Evolutionary conservation across 2,797 vertebrate species (phyloP), one percentile per base, ranked within the genome.

Genomic region (Amblyopsis hoosieri): DNA sequence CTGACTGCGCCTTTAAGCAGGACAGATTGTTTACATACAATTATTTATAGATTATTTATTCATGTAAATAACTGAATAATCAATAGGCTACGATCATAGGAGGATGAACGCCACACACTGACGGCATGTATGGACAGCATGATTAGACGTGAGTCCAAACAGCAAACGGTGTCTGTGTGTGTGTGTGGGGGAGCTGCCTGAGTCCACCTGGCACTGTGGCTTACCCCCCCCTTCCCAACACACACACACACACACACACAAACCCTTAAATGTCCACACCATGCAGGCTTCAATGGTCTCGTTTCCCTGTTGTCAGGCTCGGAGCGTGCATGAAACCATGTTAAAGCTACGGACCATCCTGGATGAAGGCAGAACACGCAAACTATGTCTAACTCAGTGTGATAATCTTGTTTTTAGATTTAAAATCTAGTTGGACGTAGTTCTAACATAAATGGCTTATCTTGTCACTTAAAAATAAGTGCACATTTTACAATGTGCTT

Each of bases 191-290:
- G 23, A 23, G 69, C 60, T 57, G 69, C 33, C 17, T 60, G 73
- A 53, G 59, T 23, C 42, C 51, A 81, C 81, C 87, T 81, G 80
- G 81, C 87, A 75, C 73, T 53, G 49, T 66, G 64, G 68, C 78
- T 23, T 23, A 23, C 19, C 19, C 19, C 19, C 19, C 19, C 3
- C 19, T 72, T 55, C 81, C 60, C 58, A 69, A 67, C 54, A 71
- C 56, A 50, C 69, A 47, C 50, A 53, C 49, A 58, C 33, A 45
- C 47, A n/a, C 51, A 54, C 72, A 60, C 72, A 62, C 56, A 62
- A 70, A 67, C 71, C 78, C 78, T 76, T 72, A 71, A 83, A 72
- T 66, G 56, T 80, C 82, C 81, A 85, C 75, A 45, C 78, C 88
- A 90, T 90, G 88, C 89, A 67, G 66, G 69, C 66, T 49, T 45